Base-by-base conservation (phyloP, 2,888 invertebrate genomes). In the Cyrtodaria siliqua region DNA sequence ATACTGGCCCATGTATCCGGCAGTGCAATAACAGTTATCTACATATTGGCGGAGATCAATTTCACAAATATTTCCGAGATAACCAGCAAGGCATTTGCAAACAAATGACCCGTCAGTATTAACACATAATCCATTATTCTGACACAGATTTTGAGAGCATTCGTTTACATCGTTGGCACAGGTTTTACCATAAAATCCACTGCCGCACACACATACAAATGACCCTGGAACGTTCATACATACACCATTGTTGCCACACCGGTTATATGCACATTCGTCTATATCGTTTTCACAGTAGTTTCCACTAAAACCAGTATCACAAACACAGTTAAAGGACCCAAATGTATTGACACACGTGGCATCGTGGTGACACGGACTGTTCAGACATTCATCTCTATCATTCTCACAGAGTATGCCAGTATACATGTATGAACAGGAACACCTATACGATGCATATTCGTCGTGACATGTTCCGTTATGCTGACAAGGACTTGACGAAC, bases 371-470 rank as follows among this genome's bases (percentile, higher is more conserved):
- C 75, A 75, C 24, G 50, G 53, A 47, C 42, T 26, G 3, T 18
- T n/a, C 23, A 53, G 18, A 38, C 78, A 78, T 69, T 73, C 72
- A 60, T 72, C 23, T 14, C 69, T 44, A 60, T 72, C 69, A 12
- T 6, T 27, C 2, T 20, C 24, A 26, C 59, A 59, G 6, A 4
- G n/a, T 14, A 9, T 12, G 2, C 44, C 59, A 2, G 14, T 23
- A 38, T 40, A 59, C 3, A 42, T 40, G 24, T 18, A 4, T 12
- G 1, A 1, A 27, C 59, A 59, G 2, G 23, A 16, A 27, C 59
- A 59, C 2, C 24, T 16, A 27, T 24, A 59, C 4, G 44, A 44
- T 2, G 26, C 59, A 2, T 2, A n/a, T 18, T 18, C 24, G 44
- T 59, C 40, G 1, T 16, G 14, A 26, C 59, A 59, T 9, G 38